Base-by-base conservation (phyloP, 2,113 vertebrate species). In the Bos indicus region DNA sequence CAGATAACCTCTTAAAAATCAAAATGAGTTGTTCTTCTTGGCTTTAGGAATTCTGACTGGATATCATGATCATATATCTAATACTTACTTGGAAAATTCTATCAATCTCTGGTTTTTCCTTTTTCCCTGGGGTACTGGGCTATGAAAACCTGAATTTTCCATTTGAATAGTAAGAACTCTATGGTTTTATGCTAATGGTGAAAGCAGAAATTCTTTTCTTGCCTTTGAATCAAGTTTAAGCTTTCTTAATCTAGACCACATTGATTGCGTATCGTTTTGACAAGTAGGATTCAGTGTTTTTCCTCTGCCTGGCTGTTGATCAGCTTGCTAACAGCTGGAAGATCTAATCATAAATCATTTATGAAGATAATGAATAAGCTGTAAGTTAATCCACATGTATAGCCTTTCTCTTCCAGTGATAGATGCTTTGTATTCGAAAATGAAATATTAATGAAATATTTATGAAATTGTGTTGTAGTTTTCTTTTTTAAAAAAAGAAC, bases 131-230 rank as follows among this genome's bases (percentile, higher is more conserved):
- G 12, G 25, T 86, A 40, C 21, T 85, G 51, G 46, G 59, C 48
- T 87, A 21, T 94, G 83, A 96, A 93, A 92, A 60, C 21, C 80
- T 81, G 88, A 94, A 82, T 60, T 97, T 97, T 97, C 82, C 95
- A 92, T 97, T 97, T 96, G 92, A 94, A 94, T 96, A 48, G 3
- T 85, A 86, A 97, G 51, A 96, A 88, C 11, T 33, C 78, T 84
- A 82, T 21, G 81, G 33, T 94, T 97, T 78, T 64, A 62, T 88
- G 40, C 62, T 43, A 19, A 94, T 25, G 21, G 3, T 77, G 33
- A 97, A 97, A 95, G 46, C 26, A 94, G 92, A 54, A 52, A 77
- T 97, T 88, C 54, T 48, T 56, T 67, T 7, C 25, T 30, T 33
- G 52, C 91, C 36, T 51, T 91, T 14, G 46, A 88, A 57, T 78